A percentile compares a stretch with the other conserved stretches of the same genome.
These are phyloP conservation scores for Cossypha niveicapilla DNA, from an alignment of 2,797 vertebrate genomes.

Conservation along the genomic window DNA sequence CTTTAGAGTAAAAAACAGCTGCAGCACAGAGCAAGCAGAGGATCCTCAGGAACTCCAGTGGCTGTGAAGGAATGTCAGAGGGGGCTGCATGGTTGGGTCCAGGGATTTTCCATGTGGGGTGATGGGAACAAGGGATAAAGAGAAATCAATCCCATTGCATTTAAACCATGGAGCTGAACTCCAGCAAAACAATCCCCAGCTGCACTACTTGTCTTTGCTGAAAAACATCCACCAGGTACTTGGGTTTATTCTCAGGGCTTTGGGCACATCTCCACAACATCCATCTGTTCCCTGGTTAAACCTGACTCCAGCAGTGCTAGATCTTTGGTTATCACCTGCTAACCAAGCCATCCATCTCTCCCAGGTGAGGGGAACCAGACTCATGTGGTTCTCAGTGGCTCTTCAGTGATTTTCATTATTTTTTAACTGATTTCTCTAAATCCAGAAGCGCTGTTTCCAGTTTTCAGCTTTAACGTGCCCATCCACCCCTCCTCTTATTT, in stretches of 20 bases:
- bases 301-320: neutral
- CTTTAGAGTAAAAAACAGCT: neutral
- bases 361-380: neutral
- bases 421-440: neutral
- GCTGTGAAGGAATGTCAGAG: neutral
- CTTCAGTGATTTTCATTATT: neutral
- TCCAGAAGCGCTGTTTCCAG: neutral
- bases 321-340: neutral
- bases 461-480: neutral
- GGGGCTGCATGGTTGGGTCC: rapidly evolving
- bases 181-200: neutral
- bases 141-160: neutral
- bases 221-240: neutral
- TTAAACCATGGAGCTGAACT: neutral
- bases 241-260: neutral
- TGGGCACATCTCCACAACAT: neutral
- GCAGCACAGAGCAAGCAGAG: neutral
- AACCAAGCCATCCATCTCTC: rapidly evolving
- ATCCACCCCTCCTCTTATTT: neutral
- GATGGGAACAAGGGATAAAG: neutral
- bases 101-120: neutral
- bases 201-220: neutral
- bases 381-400: rapidly evolving
- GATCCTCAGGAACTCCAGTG: neutral
- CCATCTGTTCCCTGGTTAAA: neutral